A percentile compares a stretch with the other conserved stretches of the same genome.
phyloP scores from a whole-genome alignment of 2,888 invertebrate species.

The Hipparchia semele region DNA sequence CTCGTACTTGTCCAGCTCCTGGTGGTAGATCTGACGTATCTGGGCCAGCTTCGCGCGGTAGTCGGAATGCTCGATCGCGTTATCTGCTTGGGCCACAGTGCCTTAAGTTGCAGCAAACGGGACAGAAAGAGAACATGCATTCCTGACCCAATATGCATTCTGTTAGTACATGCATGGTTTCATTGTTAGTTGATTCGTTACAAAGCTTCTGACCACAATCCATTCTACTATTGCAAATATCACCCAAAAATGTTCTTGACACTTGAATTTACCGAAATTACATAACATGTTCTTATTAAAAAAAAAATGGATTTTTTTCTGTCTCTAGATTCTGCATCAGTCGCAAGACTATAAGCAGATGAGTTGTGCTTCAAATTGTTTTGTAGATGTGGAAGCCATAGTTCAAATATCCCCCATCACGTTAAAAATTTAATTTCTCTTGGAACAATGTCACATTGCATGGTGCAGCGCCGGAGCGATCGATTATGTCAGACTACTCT shows the following conservation, averaged over 20 bases:
- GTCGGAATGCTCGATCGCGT: slow-evolving; percentile 99
- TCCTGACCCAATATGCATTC: slow-evolving; percentile 48
- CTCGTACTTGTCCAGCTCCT: slow-evolving; percentile 99
- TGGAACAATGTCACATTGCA: too few relatives aligned
- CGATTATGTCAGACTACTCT: too few relatives aligned
- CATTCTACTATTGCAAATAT: neutral
- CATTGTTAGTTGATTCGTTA: neutral
- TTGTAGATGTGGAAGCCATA: too few relatives aligned
- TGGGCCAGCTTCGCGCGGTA: slow-evolving; percentile 99
- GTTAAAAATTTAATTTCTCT: too few relatives aligned
- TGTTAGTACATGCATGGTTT: slow-evolving; percentile 19
- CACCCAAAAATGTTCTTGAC: neutral
- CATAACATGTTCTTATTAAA: too few relatives aligned
- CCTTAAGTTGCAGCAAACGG: slow-evolving; percentile 70
- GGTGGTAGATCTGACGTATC: slow-evolving; percentile 99
- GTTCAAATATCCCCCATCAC: too few relatives aligned
- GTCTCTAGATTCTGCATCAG: too few relatives aligned
- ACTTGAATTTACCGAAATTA: too few relatives aligned
- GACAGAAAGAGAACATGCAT: slow-evolving; percentile 62
- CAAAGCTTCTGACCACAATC: neutral
- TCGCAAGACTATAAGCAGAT: too few relatives aligned
- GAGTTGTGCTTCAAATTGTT: too few relatives aligned
- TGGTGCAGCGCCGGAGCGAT: too few relatives aligned
- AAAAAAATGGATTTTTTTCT: too few relatives aligned
- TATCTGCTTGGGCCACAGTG: slow-evolving; percentile 92